These are phyloP conservation scores for Pediacus dermestoides DNA, from an alignment of 2,888 invertebrate genomes.

Conservation along the genomic window DNA sequence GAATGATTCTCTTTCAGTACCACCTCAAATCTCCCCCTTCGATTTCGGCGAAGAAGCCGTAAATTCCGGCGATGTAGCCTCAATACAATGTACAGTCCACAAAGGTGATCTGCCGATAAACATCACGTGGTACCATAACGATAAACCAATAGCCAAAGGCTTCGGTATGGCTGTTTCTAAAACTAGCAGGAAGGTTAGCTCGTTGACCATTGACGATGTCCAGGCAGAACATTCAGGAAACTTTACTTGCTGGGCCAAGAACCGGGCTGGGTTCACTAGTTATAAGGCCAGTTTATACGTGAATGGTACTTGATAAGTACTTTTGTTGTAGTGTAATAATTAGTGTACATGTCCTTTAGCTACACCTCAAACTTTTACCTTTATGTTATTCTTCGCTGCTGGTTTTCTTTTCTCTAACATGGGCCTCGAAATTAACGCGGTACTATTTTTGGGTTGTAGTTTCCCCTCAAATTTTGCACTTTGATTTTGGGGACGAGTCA, in stretches of 20 bases:
- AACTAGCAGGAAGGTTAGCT: conserved; percentile 55
- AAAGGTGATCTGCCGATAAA: conserved; percentile 74
- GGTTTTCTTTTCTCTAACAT: conserved; percentile 2
- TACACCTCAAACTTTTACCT: too few relatives aligned
- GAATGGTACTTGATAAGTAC: conserved; percentile 50
- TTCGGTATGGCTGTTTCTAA: conserved; percentile 49
- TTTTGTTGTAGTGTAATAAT: conserved; percentile 1
- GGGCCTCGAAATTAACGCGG: not conserved
- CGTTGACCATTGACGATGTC: conserved; percentile 65
- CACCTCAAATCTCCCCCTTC: conserved; percentile 44
- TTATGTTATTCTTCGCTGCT: conserved; percentile 1
- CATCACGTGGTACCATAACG: conserved; percentile 72
- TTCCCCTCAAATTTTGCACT: conserved; percentile 56
- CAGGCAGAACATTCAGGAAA: conserved; percentile 69
- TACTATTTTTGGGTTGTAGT: conserved; percentile 25
- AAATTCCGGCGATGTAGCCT: conserved; percentile 66
- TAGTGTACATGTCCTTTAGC: too few relatives aligned
- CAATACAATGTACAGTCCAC: conserved; percentile 64
- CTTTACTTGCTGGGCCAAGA: conserved; percentile 70
- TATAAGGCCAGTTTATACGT: conserved; percentile 54
- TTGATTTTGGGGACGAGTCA: conserved; percentile 55
- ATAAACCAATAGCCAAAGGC: conserved; percentile 50
- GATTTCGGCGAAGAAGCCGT: conserved; percentile 57
- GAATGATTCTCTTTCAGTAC: conserved; percentile 38
- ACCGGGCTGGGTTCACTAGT: conserved; percentile 54